These are phyloP conservation scores for Osedax frankpressi DNA, from an alignment of 2,888 invertebrate species.

Conservation along the genomic window DNA sequence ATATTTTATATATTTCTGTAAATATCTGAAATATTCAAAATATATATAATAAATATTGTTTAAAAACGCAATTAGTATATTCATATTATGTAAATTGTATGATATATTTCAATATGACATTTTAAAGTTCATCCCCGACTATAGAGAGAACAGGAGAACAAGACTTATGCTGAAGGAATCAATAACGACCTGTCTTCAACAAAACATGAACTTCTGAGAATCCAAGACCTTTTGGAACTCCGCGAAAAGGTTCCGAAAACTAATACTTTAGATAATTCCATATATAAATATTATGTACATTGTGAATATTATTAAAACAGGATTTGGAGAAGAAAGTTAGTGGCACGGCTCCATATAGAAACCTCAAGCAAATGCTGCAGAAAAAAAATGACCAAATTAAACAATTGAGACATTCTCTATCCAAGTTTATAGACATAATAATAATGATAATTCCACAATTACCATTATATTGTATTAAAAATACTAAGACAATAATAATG, in stretches of 20 bases:
- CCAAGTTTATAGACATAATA: slow-evolving; percentile 36
- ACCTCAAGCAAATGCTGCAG: slow-evolving; percentile 52
- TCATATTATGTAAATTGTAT: too few species aligned
- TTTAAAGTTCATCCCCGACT: background rate
- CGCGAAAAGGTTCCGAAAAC: slow-evolving; percentile 47
- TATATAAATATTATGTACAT: background rate
- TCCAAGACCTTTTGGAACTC: slow-evolving; percentile 50
- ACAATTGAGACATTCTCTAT: slow-evolving; percentile 45
- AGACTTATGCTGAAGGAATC: slow-evolving; percentile 17
- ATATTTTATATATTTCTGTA: too few species aligned
- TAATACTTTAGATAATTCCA: background rate
- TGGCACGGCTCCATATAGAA: slow-evolving; percentile 51
- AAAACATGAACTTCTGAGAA: slow-evolving; percentile 46
- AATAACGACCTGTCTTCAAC: slow-evolving; percentile 42
- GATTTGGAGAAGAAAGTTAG: slow-evolving; percentile 53
- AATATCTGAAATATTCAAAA: too few species aligned
- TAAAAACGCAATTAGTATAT: too few species aligned
- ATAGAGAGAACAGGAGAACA: background rate
- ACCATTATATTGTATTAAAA: too few species aligned
- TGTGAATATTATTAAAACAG: slow-evolving; percentile 37
- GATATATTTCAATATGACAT: too few species aligned
- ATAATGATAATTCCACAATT: too few species aligned
- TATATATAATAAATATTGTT: too few species aligned
- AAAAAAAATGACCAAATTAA: slow-evolving; percentile 53
- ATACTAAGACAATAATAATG: too few species aligned